Conservation (phyloP, 2,113 vertebrate species). For the Lagenorhynchus albirostris region DNA sequence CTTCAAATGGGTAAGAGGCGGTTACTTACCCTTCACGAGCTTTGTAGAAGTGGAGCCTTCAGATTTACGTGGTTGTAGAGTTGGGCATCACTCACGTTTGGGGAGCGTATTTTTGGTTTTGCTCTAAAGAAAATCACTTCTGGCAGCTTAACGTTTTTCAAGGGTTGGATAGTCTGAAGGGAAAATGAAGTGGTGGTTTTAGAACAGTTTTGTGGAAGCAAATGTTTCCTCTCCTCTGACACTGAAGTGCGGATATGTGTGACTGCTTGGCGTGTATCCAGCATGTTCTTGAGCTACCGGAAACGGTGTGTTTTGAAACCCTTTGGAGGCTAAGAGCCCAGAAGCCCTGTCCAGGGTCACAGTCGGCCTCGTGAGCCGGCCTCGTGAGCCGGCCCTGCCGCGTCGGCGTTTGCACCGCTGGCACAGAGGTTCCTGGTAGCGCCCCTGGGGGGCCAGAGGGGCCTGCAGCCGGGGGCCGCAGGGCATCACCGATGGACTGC, state of each 20-base stretch:
- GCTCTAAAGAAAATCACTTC: slow-evolving; percentile 24
- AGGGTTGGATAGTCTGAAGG: slow-evolving; percentile 62
- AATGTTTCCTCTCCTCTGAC: slow-evolving; percentile 34
- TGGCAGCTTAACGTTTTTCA: slow-evolving; percentile 54
- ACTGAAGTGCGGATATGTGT: not conserved
- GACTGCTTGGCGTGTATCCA: slow-evolving; percentile 26
- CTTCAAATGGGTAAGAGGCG: accelerated
- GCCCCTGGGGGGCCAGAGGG: not conserved
- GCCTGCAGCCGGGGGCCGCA: accelerated
- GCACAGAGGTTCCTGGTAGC: not conserved
- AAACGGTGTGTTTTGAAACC: not conserved
- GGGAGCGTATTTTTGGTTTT: slow-evolving; percentile 35
- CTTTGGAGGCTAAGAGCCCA: not conserved
- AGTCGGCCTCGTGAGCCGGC: not conserved
- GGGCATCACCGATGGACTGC: accelerated
- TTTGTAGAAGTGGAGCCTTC: not conserved
- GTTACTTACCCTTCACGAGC: no score
- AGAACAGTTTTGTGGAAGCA: not conserved
- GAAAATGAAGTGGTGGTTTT: slow-evolving; percentile 34
- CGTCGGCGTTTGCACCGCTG: not conserved
- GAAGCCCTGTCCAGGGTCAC: not conserved
- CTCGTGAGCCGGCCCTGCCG: not conserved
- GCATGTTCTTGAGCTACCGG: not conserved
- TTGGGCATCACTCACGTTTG: not conserved
- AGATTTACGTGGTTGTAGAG: not conserved